phyloP scores from a whole-genome alignment of 1,140 invertebrate species.

The Aphelenchoides fujianensis region DNA sequence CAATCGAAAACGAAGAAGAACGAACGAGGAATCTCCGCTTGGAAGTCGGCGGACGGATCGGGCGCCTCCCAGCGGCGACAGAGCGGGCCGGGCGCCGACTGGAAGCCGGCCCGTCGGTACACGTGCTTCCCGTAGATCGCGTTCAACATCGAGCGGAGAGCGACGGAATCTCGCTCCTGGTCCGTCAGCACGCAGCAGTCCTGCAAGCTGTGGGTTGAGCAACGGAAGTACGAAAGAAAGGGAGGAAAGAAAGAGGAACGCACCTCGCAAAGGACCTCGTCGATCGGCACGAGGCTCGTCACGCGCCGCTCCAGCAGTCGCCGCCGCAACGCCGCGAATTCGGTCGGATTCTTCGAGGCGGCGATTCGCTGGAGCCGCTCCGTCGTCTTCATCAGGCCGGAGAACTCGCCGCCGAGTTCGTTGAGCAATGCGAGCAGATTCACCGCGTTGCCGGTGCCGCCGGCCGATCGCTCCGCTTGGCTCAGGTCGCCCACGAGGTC shows the following conservation, averaged over 20 bases:
- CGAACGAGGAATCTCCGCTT: neutral
- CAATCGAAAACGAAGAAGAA: neutral
- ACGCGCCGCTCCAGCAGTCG: slow-evolving; percentile 20
- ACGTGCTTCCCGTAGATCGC: slow-evolving; percentile 48
- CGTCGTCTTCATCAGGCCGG: slow-evolving; percentile 30
- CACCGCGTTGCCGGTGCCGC: slow-evolving; percentile 20
- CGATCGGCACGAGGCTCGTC: slow-evolving; percentile 22
- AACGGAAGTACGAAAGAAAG: neutral
- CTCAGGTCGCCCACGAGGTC: neutral
- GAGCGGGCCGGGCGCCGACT: slow-evolving; percentile 44
- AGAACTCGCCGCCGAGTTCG: slow-evolving; percentile 21
- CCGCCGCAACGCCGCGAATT: slow-evolving; percentile 3
- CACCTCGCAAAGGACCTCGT: slow-evolving; percentile 35
- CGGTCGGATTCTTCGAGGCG: slow-evolving; percentile 12
- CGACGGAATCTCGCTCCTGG: slow-evolving; percentile 35
- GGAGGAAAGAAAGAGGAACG: too few species aligned
- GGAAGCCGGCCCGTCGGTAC: slow-evolving; percentile 37
- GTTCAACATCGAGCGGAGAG: slow-evolving; percentile 44
- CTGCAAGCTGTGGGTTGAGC: slow-evolving; percentile 27
- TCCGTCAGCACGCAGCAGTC: slow-evolving; percentile 44
- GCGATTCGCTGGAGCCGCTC: slow-evolving; percentile 29
- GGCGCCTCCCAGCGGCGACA: slow-evolving; percentile 37
- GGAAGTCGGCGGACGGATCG: slow-evolving; percentile 2
- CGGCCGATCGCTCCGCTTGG: neutral
- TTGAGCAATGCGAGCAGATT: slow-evolving; percentile 18